Percentiles rank a stretch among this genome's conserved stretches.
Evolutionary conservation across 2,888 invertebrate species (phyloP).

Genomic region (Keiferia lycopersicella): DNA sequence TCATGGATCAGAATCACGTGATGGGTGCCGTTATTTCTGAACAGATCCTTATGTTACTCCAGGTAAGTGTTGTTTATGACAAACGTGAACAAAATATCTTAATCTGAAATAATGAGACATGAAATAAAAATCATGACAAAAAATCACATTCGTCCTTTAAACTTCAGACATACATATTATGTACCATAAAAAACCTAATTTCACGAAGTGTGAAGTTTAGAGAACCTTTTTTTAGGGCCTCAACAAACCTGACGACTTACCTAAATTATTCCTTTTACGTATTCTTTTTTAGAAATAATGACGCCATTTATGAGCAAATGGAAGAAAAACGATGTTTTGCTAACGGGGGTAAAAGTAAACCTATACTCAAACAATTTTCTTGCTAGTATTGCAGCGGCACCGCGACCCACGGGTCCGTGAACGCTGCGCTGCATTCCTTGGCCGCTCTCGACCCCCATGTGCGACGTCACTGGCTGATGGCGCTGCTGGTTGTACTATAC

Average conservation of each 20-base stretch:
- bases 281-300: no score
- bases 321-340: no score
- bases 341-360: no score
- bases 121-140: no score
- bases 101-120: background rate
- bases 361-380: background rate
- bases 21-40: constrained; percentile 95
- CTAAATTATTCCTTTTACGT: no score
- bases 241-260: no score
- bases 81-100: background rate
- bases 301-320: no score
- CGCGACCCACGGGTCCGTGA: constrained; percentile 30
- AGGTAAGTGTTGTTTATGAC: constrained; percentile 44
- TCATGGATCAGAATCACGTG: constrained; percentile 96
- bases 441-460: constrained; percentile 94
- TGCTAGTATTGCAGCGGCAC: constrained; percentile 62
- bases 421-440: constrained; percentile 84
- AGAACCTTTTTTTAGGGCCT: no score
- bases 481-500: constrained; percentile 95
- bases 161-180: no score
- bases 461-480: constrained; percentile 95
- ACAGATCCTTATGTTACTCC: constrained; percentile 84
- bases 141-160: no score
- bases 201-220: no score
- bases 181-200: no score